phyloP scores from a whole-genome alignment of 2,113 vertebrate genomes.

The Camelus dromedarius region DNA sequence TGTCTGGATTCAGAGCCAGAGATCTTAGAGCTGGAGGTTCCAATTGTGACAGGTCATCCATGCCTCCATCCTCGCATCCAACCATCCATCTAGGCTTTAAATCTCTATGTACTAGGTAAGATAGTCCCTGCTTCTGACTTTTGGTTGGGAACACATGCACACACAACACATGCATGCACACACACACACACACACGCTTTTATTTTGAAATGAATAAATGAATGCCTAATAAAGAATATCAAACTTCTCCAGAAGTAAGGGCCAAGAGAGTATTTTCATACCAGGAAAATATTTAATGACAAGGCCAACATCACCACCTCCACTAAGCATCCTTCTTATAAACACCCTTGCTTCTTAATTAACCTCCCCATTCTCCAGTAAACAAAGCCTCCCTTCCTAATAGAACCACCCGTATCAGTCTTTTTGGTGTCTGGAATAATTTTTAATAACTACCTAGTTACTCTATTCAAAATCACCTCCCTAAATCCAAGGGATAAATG shows the following conservation, averaged over 20 bases:
- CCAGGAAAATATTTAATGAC: conserved; percentile 29
- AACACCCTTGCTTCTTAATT: conserved; percentile 56
- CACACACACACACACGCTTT: neutral
- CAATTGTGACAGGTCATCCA: neutral
- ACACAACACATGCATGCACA: neutral
- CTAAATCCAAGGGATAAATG: neutral
- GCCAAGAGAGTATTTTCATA: conserved; percentile 23
- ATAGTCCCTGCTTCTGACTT: neutral
- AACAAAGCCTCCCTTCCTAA: conserved; percentile 29
- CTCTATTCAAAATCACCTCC: neutral
- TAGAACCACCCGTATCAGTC: neutral
- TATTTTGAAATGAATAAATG: conserved; percentile 14
- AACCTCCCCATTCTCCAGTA: neutral
- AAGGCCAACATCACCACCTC: neutral
- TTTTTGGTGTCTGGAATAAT: conserved; percentile 22
- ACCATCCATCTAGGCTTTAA: neutral
- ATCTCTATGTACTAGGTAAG: neutral
- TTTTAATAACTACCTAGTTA: neutral
- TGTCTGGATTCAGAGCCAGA: neutral
- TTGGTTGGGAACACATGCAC: neutral
- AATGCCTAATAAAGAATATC: conserved; percentile 41
- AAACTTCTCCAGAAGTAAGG: neutral
- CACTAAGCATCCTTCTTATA: neutral
- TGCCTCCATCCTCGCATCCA: neutral
- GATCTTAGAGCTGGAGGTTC: neutral